Evolutionary conservation across 1,140 invertebrate species (phyloP).

Genomic region (Trissolcus basalis): DNA sequence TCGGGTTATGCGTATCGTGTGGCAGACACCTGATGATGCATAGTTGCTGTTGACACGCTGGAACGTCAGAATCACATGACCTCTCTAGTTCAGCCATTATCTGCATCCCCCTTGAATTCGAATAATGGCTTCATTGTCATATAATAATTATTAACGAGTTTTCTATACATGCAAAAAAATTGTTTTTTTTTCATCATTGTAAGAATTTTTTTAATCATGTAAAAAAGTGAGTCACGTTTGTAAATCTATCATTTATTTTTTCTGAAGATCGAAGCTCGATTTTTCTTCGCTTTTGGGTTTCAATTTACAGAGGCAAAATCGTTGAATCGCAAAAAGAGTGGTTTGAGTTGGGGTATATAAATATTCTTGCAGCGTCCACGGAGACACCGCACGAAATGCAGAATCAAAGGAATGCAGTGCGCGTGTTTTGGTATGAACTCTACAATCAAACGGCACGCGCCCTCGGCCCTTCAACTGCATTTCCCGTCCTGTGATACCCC

Average conservation of each 20-base stretch:
- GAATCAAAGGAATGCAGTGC: constrained; percentile 68
- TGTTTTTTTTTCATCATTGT: too few species aligned
- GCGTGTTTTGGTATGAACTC: constrained; percentile 63
- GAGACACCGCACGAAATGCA: constrained; percentile 61
- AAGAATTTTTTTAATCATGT: too few species aligned
- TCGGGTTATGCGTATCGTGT: constrained; percentile 64
- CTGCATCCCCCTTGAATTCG: constrained; percentile 65
- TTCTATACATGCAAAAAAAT: constrained; percentile 1
- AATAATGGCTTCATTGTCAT: constrained; percentile 66
- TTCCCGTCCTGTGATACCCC: constrained; percentile 29
- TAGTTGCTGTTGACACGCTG: constrained; percentile 75
- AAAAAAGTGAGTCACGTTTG: too few species aligned
- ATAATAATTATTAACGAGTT: constrained; percentile 69
- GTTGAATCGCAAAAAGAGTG: constrained; percentile 15
- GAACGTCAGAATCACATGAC: constrained; percentile 73
- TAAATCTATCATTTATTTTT: too few species aligned
- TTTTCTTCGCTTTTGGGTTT: constrained; percentile 25
- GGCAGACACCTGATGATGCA: constrained; percentile 74
- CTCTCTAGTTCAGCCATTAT: constrained; percentile 71
- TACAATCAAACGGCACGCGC: constrained; percentile 69
- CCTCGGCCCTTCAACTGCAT: constrained; percentile 53
- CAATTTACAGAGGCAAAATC: constrained; percentile 29
- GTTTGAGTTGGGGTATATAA: constrained; percentile 50
- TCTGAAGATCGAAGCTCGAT: constrained; percentile 17
- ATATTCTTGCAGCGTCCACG: constrained; percentile 63